Evolutionary conservation across 2,888 invertebrate species (phyloP).

Genomic region (Panzeria rudis): DNA sequence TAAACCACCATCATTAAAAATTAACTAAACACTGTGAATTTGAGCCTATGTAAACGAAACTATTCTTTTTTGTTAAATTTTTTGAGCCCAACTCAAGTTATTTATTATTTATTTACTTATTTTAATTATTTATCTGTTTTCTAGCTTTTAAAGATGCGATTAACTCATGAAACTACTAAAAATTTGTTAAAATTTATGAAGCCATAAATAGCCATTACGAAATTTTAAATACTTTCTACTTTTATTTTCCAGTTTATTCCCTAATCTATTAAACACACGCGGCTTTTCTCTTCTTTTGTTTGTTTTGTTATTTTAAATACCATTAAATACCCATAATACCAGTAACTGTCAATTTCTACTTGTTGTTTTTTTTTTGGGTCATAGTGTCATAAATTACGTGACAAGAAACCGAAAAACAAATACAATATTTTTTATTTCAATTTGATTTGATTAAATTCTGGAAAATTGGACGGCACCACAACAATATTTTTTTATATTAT

Average conservation of each 20-base stretch:
- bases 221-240: constrained; percentile 2
- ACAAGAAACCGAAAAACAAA: background rate
- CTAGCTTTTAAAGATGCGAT: too few species aligned
- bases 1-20: too few species aligned
- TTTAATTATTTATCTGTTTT: background rate
- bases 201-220: background rate
- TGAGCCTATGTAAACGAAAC: too few species aligned
- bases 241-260: background rate
- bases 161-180: too few species aligned
- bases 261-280: background rate
- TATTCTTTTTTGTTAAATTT: too few species aligned
- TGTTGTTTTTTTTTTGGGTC: background rate
- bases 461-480: constrained; percentile 13
- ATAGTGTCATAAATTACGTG: constrained; percentile 31
- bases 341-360: constrained; percentile 27
- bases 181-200: background rate
- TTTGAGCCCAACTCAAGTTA: too few species aligned
- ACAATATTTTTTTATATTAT: background rate
- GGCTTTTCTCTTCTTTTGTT: background rate
- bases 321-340: constrained; percentile 8
- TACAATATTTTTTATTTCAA: constrained; percentile 15
- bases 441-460: constrained; percentile 40
- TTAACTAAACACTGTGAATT: too few species aligned
- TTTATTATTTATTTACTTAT: background rate
- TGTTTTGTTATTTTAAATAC: constrained; percentile 1